These are phyloP conservation scores for Planococcus citri DNA, from an alignment of 1,140 invertebrate genomes.

Conservation along the genomic window DNA sequence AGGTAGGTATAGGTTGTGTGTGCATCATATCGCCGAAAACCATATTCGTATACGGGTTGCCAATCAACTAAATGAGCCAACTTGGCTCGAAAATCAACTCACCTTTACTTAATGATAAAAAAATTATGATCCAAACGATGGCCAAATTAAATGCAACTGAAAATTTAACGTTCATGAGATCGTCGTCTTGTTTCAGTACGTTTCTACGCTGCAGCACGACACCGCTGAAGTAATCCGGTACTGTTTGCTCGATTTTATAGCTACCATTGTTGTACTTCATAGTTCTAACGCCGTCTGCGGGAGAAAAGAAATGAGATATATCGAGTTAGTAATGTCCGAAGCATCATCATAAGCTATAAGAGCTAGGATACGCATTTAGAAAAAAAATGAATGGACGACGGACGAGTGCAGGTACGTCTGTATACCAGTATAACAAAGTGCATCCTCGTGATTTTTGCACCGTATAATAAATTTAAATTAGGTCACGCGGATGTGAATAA, in stretches of 20 bases:
- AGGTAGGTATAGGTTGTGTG: too few species aligned
- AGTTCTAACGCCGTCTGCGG: constrained; percentile 22
- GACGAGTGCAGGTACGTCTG: too few species aligned
- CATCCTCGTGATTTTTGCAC: background rate
- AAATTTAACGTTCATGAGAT: constrained; percentile 60
- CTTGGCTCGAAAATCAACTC: too few species aligned
- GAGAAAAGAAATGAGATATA: constrained; percentile 13
- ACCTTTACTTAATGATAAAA: constrained; percentile 78
- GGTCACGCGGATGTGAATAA: constrained; percentile 1
- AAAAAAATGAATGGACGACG: too few species aligned
- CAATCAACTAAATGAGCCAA: too few species aligned
- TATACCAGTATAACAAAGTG: too few species aligned
- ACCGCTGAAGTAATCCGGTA: constrained; percentile 70
- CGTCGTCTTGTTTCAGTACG: constrained; percentile 42
- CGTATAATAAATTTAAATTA: background rate
- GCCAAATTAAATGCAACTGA: constrained; percentile 80
- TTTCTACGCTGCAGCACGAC: constrained; percentile 61
- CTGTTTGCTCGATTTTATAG: constrained; percentile 53
- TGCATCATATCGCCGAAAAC: too few species aligned
- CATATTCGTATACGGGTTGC: too few species aligned
- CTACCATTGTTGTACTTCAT: constrained; percentile 20
- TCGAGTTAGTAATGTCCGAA: background rate
- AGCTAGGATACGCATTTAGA: too few species aligned
- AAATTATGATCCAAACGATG: constrained; percentile 80
- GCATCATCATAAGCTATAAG: too few species aligned